phyloP scores from a whole-genome alignment of 2,888 invertebrate species.

The Parnassius orleans region DNA sequence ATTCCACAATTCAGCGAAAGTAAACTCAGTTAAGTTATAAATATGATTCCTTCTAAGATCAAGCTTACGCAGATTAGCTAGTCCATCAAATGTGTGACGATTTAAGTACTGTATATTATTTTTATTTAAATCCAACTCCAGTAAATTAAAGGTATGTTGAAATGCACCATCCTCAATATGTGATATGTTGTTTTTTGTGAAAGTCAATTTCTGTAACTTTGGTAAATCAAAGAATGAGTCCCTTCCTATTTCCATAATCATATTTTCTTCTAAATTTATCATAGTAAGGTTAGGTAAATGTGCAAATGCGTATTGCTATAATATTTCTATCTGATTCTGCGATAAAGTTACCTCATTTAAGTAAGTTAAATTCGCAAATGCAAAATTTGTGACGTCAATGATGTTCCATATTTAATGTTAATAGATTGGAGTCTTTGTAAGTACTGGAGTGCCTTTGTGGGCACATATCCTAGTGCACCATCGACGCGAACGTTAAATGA shows the following conservation, averaged over 20 bases:
- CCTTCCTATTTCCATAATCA: conserved; percentile 86
- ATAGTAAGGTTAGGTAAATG: conserved; percentile 85
- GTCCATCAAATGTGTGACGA: conserved; percentile 88
- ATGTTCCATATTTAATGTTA: conserved; percentile 85
- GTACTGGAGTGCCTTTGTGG: conserved; percentile 85
- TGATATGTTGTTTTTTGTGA: conserved; percentile 93
- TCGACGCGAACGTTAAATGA: conserved; percentile 51
- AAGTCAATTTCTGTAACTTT: conserved; percentile 85
- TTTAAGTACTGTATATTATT: conserved; percentile 88
- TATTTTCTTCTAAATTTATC: conserved; percentile 88
- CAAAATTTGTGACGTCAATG: conserved; percentile 84
- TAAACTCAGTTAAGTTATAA: conserved; percentile 88
- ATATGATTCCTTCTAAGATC: conserved; percentile 88
- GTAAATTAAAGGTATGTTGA: conserved; percentile 85
- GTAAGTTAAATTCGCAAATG: conserved; percentile 87
- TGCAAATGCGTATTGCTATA: conserved; percentile 86
- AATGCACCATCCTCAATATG: conserved; percentile 92
- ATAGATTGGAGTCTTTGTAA: conserved; percentile 84
- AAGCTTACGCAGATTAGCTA: conserved; percentile 86
- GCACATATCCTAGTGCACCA: conserved; percentile 85
- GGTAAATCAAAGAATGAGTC: conserved; percentile 88
- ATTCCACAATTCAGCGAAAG: conserved; percentile 89
- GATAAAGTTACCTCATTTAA: conserved; percentile 84
- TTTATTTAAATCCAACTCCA: conserved; percentile 89
- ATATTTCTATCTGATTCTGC: conserved; percentile 84